phyloP scores from a whole-genome alignment of 2,888 invertebrate species.

The Cantharis lateralis region DNA sequence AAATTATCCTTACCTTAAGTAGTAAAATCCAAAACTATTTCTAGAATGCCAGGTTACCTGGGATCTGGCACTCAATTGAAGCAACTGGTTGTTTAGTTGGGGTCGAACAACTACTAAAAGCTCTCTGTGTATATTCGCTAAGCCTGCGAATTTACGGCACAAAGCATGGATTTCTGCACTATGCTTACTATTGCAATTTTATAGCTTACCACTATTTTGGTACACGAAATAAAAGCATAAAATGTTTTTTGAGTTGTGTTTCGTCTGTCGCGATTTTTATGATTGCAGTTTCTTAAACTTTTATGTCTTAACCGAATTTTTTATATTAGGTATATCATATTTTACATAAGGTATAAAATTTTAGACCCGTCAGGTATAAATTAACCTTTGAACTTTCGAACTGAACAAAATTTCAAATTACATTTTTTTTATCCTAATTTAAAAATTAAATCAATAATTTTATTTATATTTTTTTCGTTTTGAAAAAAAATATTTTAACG shows the following conservation, averaged over 20 bases:
- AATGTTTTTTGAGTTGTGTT: conserved; percentile 12
- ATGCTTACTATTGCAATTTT: conserved; percentile 20
- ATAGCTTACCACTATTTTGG: conserved; percentile 15
- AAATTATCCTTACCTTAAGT: neutral
- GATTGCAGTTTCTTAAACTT: conserved; percentile 10
- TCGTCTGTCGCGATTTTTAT: conserved; percentile 14
- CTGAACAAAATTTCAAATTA: neutral
- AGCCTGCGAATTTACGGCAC: conserved; percentile 24
- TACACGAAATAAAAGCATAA: conserved; percentile 17
- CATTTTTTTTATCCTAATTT: neutral
- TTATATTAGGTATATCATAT: neutral
- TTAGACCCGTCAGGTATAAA: neutral
- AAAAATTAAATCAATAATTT: neutral
- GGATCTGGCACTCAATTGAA: conserved; percentile 27
- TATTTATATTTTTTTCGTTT: neutral
- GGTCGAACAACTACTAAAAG: conserved; percentile 28
- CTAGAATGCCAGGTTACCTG: conserved; percentile 2
- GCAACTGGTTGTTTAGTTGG: conserved; percentile 30
- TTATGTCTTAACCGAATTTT: conserved; percentile 21
- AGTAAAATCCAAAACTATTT: neutral
- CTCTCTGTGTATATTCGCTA: conserved; percentile 25
- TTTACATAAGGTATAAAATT: neutral
- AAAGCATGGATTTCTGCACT: conserved; percentile 28
- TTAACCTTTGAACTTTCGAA: neutral
- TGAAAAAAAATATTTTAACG: conserved; percentile 9